Conservation (phyloP, 2,113 vertebrate genomes). For the Trogon surrucura region DNA sequence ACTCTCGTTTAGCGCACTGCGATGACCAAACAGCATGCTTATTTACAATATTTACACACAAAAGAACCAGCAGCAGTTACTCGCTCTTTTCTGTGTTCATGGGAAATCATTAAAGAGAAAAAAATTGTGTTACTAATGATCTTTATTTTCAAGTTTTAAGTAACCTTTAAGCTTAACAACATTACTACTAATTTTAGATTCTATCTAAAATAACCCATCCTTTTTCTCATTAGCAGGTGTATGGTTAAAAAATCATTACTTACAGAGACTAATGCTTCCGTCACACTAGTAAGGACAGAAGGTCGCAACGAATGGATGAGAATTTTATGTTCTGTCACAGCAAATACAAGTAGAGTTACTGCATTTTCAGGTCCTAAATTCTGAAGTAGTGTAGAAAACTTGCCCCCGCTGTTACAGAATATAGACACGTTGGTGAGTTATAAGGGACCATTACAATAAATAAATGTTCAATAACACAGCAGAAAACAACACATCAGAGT, state of each 20-base stretch:
- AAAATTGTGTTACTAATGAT: not conserved
- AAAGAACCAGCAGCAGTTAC: not conserved
- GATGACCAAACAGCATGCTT: not conserved
- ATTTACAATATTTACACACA: not conserved
- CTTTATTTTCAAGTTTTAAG: not conserved
- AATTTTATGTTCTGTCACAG: conserved; percentile 98
- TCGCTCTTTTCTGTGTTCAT: not conserved
- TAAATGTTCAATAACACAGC: not conserved
- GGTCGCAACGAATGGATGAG: conserved; percentile 96
- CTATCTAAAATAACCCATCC: not conserved
- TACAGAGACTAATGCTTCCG: conserved; percentile 97
- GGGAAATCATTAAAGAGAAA: not conserved
- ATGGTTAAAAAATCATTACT: conserved; percentile 61
- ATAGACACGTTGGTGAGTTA: not conserved
- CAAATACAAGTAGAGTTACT: conserved; percentile 91
- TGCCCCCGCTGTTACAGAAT: conserved; percentile 84
- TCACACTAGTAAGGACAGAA: conserved; percentile 96
- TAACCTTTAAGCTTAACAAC: not conserved
- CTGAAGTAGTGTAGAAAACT: conserved; percentile 93
- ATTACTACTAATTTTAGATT: not conserved
- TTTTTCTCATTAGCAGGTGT: not conserved
- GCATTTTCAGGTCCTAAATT: conserved; percentile 97
- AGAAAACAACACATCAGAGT: not conserved
- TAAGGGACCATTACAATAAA: not conserved
- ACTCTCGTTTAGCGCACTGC: not conserved